Base-by-base conservation (phyloP, 2,113 vertebrate species). In the Tamias sibiricus region DNA sequence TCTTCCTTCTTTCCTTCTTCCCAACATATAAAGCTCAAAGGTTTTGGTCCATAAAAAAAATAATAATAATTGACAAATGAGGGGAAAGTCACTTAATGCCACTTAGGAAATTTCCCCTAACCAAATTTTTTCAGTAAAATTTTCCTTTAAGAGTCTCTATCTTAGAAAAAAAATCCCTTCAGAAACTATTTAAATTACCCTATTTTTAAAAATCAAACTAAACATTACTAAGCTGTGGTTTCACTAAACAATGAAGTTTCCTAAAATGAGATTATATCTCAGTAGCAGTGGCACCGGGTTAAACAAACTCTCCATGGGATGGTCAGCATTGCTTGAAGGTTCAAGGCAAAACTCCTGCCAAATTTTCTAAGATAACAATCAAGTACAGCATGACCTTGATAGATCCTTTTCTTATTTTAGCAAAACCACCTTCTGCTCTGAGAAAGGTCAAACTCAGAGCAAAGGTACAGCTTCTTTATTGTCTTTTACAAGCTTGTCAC, bases 361-460 rank as follows among this genome's bases (percentile, higher is more conserved):
- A 40, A 69, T 89, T 87, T 49, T 54, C 1, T 71, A 79, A 91
- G 68, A 57, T 71, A 95, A 24, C 47, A 81, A 91, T 79, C 28
- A 84, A 82, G 62, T 57, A 49, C 54, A 52, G 40, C 40, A 57
- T 47, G 88, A 91, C 37, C 42, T 92, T 93, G 66, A 92, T 17
- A 89, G 72, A 49, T 35, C 68, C 42, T 92, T 81, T 77, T 83
- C 79, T 89, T 80, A 87, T 91, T 95, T 91, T 87, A 97, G 90
- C 75, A 91, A 95, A 96, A 84, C 79, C 93, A 81, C 90, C 93
- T 79, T 94, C 57, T 82, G 32, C 71, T 95, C 62, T 91, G 69
- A 91, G 75, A 93, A 88, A 96, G 87, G 89, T 92, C 90, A 91
- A 69, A 44, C 37, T 87, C 30, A 66, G 91, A 86, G 24, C 64